These are phyloP conservation scores for Caenorhabditis sp. DNA, from an alignment of 2,888 invertebrate genomes.

Conservation along the genomic window DNA sequence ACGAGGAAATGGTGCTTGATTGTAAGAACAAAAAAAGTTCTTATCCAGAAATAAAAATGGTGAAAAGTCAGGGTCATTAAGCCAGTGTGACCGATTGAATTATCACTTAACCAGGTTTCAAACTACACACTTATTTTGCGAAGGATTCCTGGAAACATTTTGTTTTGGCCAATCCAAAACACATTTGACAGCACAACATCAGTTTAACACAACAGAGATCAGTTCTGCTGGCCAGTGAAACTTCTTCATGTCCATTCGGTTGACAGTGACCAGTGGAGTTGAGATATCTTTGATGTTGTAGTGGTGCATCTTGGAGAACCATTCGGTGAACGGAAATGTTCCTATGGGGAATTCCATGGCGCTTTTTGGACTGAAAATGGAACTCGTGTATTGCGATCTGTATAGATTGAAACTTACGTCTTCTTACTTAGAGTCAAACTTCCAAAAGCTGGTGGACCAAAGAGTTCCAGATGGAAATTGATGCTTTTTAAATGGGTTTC, in stretches of 20 bases:
- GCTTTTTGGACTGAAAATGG: neutral
- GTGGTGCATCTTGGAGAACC: neutral
- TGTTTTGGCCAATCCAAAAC: neutral
- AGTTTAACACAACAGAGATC: neutral
- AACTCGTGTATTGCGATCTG: neutral
- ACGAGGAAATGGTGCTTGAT: too few species aligned
- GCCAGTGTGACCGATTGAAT: too few species aligned
- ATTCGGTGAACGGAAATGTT: neutral
- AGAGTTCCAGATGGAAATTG: neutral
- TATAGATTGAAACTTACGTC: neutral
- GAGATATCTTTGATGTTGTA: neutral
- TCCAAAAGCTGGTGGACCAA: neutral
- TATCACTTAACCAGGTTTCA: neutral
- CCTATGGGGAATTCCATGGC: neutral
- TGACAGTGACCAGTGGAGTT: slow-evolving; percentile 2
- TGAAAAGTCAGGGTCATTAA: too few species aligned
- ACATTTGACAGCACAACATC: neutral
- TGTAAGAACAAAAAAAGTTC: too few species aligned
- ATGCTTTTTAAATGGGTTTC: neutral
- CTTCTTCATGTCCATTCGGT: neutral
- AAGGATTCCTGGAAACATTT: neutral
- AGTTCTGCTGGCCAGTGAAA: slow-evolving; percentile 18
- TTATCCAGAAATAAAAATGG: too few species aligned
- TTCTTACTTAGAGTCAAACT: neutral
- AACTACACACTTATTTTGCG: too few species aligned